Conservation (phyloP, 2,113 vertebrate species). For the Piprites chloris region DNA sequence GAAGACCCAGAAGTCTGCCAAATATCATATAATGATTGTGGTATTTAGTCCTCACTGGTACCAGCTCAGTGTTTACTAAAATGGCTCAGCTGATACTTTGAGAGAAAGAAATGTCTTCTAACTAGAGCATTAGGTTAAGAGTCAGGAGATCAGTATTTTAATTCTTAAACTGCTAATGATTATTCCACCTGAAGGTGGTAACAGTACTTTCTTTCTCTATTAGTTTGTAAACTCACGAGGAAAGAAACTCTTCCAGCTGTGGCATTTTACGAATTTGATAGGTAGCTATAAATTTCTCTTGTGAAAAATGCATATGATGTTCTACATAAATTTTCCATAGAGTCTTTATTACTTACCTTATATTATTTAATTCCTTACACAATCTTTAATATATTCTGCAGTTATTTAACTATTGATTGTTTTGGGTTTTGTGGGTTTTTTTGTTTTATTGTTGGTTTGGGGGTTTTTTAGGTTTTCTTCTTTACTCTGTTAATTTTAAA, state of each 20-base stretch:
- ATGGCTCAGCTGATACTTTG: background rate
- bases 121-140: background rate
- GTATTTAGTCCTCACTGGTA: background rate
- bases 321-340: background rate
- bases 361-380: background rate
- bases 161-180: background rate
- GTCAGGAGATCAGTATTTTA: background rate
- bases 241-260: background rate
- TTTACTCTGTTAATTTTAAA: background rate
- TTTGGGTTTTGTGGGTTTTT: background rate
- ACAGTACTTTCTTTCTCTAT: background rate
- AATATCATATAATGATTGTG: background rate
- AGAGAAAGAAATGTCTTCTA: background rate
- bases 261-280: background rate
- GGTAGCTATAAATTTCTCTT: background rate
- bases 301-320: background rate
- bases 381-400: background rate
- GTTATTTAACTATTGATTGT: background rate
- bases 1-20: background rate
- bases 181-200: background rate
- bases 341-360: background rate
- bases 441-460: background rate
- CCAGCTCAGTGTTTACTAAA: background rate
- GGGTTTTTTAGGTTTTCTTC: background rate
- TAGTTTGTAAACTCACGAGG: background rate